Base-by-base conservation (phyloP, 2,797 vertebrate genomes). In the Myoxocephalus aenaeus region DNA sequence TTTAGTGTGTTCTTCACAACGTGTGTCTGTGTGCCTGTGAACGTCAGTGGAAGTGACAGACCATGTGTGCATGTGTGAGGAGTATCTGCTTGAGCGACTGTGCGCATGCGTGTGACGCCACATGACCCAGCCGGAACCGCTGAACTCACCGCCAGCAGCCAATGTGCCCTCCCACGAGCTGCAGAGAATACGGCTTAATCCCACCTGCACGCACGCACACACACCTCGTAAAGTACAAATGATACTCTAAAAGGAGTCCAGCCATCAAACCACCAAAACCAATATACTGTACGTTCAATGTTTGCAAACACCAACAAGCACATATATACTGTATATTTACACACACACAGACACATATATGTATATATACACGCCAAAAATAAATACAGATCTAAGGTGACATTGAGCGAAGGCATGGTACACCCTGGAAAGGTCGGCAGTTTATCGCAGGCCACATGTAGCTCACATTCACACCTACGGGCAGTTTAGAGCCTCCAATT, bases 121-220 rank as follows among this genome's bases (percentile, higher is more conserved):
- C 69, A 71, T 46, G 0, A 81, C 62, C 69, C 71, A 81, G 79
- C 36, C 61, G 71, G 86, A 88, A 87, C 89, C 80, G 20, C 84
- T 73, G 87, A 90, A 82, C 86, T 87, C 82, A 66, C 65, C 17
- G 34, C 22, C 50, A 77, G 85, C 50, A 77, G 85, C 76, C 79
- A 75, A 38, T 42, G 71, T 82, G 75, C 70, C 67, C 73, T 90
- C 70, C 66, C 75, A n/a, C 61, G 84, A 86, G 76, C 76, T 62
- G 53, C 32, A 66, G 40, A 83, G 72, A 81, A 76, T 14, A 67
- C 22, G 63, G 65, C 64, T 88, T 90, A 90, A 90, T 82, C 82
- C 76, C 75, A 63, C 44, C 34, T 38, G 29, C 69, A 42, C 64
- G 63, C 66, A 71, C 50, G 34, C 22, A 50, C 46, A 7, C 18